Percentiles rank a stretch among this genome's conserved stretches.
Conservation (phyloP, 2,888 invertebrate genomes). For the Rutpela maculata region DNA sequence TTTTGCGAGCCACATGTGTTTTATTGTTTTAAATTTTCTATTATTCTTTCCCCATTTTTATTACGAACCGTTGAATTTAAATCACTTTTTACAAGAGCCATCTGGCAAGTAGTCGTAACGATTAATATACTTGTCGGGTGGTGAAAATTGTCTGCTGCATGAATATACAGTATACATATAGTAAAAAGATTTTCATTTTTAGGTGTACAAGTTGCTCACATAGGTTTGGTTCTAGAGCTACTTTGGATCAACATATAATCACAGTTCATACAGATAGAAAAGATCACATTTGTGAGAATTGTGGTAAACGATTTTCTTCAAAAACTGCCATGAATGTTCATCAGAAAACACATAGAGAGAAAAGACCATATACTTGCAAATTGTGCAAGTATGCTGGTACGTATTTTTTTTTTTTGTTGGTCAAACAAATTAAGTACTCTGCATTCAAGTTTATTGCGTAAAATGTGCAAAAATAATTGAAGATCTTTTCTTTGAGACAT, state of each 20-base stretch:
- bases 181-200: slow-evolving; percentile 1
- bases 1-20: too few relatives aligned
- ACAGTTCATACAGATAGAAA: slow-evolving; percentile 66
- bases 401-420: neutral
- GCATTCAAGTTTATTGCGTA: neutral
- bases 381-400: slow-evolving; percentile 63
- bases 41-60: too few relatives aligned
- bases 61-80: too few relatives aligned
- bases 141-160: too few relatives aligned
- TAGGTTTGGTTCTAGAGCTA: slow-evolving; percentile 63
- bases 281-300: slow-evolving; percentile 65
- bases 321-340: slow-evolving; percentile 64
- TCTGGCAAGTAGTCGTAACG: too few relatives aligned
- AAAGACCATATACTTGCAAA: slow-evolving; percentile 64
- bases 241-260: slow-evolving; percentile 63
- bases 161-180: too few relatives aligned
- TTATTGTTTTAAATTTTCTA: too few relatives aligned
- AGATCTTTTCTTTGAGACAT: too few relatives aligned
- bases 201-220: slow-evolving; percentile 63
- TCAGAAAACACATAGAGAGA: slow-evolving; percentile 64
- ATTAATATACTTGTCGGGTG: too few relatives aligned
- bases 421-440: too few relatives aligned
- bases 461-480: too few relatives aligned
- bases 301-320: slow-evolving; percentile 66
- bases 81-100: too few relatives aligned